Base-by-base conservation (phyloP, 2,113 vertebrate species). In the Ptychochromis oligacanthus region DNA sequence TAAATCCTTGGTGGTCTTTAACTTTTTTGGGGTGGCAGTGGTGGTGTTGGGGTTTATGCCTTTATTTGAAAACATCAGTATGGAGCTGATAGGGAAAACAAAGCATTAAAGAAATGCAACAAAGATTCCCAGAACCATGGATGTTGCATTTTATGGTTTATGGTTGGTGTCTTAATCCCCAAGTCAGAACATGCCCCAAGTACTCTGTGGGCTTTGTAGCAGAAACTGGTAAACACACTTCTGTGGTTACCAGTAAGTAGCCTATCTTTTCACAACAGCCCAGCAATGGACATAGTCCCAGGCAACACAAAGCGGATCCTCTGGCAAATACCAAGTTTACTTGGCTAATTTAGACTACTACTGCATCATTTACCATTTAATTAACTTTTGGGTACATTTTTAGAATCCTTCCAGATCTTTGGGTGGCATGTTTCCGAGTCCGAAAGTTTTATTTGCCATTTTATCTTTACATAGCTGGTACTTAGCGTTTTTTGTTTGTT, bases 1-100 rank as follows among this genome's bases (percentile, higher is more conserved):
- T 52, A 72, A 72, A 70, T 70, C 40, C 65, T 70, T 70, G 65
- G 65, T 70, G 65, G 65, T 70, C 46, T 72, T 72, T 72, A 28
- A 70, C 24, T 72, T 52, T 70, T 52, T 31, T 20, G 46, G 20
- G 24, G 67, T 52, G 43, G 10, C 46, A n/a, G n/a, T n/a, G 13
- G 18, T n/a, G 31, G 43, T 24, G 43, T 15, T 52, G 17, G 65
- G 65, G 64, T 24, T 3, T 31, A 31, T 72, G 10, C 17, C 24
- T 65, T 79, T 28, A 49, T 85, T 67, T 67, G 36, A 85, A 85
- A 80, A 20, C 1, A 12, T 24, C 11, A 18, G 5, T 43, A 22
- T 11, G 64, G 22, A 46, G 36, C 54, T 46, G 40, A 28, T n/a
- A 74, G 26, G 9, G 43, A 43, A 60, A 20, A 55, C 5, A 43